A percentile compares a stretch with the other conserved stretches of the same genome.
These are phyloP conservation scores for Platynereis dumerilii DNA, from an alignment of 2,888 invertebrate genomes.

Conservation along the genomic window DNA sequence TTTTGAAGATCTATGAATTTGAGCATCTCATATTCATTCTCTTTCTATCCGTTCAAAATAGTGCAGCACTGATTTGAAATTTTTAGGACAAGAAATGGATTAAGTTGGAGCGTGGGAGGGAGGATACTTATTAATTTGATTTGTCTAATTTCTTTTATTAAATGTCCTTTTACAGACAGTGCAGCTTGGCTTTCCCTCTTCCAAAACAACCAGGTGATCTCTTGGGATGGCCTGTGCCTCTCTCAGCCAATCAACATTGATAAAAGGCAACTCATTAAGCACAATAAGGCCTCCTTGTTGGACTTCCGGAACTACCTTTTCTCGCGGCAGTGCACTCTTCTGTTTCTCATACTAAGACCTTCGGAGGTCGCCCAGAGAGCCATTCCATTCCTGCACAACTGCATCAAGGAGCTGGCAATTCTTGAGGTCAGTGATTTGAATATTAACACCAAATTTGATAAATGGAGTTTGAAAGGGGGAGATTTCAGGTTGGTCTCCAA, in stretches of 20 bases:
- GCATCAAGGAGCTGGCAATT: conserved; percentile 81
- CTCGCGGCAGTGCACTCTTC: conserved; percentile 88
- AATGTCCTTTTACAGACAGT: conserved; percentile 68
- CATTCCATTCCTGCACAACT: conserved; percentile 87
- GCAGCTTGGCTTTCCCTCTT: conserved; percentile 86
- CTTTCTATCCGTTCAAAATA: too few species aligned
- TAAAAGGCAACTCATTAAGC: conserved; percentile 56
- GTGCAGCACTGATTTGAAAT: too few species aligned
- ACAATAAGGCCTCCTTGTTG: conserved; percentile 74
- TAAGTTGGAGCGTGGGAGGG: too few species aligned
- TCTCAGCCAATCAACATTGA: conserved; percentile 55
- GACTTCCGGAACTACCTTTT: conserved; percentile 94
- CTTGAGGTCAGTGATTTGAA: conserved; percentile 69
- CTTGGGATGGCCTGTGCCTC: conserved; percentile 82
- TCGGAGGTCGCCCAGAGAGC: conserved; percentile 91
- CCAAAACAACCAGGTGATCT: conserved; percentile 74
- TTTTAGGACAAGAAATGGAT: too few species aligned
- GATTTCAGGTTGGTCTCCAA: too few species aligned
- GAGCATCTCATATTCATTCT: too few species aligned
- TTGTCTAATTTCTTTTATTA: conserved; percentile 3
- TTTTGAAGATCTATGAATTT: too few species aligned
- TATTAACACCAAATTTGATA: not conserved
- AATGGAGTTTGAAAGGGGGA: not conserved
- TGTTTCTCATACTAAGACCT: conserved; percentile 69
- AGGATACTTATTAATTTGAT: too few species aligned